phyloP scores from a whole-genome alignment of 2,888 invertebrate genomes.

The Aporophyla lueneburgensis region DNA sequence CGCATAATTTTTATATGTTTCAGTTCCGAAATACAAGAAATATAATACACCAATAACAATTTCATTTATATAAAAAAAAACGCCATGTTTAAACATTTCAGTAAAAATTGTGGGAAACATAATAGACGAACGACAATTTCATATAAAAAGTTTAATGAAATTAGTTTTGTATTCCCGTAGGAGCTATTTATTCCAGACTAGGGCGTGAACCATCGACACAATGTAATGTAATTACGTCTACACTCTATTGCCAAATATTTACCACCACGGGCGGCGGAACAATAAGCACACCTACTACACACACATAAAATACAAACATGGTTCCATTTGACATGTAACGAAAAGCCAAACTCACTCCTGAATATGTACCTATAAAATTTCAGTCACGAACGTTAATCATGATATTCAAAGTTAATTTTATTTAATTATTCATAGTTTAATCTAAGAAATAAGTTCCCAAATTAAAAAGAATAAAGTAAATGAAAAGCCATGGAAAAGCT shows the following conservation, averaged over 20 bases:
- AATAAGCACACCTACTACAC: not conserved
- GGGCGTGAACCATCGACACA: conserved; percentile 30
- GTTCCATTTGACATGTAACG: not conserved
- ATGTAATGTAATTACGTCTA: conserved; percentile 36
- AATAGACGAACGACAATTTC: conserved; percentile 1
- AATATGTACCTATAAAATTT: not conserved
- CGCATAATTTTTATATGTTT: not conserved
- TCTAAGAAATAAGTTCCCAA: not conserved
- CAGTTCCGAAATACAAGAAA: too few species aligned
- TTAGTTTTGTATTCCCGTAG: conserved; percentile 19
- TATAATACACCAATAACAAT: too few species aligned
- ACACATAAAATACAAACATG: not conserved
- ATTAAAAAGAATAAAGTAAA: not conserved
- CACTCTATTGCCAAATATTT: conserved; percentile 27
- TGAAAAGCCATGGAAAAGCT: not conserved
- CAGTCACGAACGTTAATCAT: not conserved
- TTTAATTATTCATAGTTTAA: not conserved
- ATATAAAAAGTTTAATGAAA: conserved; percentile 38
- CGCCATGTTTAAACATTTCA: not conserved
- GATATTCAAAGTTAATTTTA: not conserved
- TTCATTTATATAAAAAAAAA: too few species aligned
- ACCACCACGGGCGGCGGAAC: not conserved
- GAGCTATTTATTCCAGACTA: conserved; percentile 36
- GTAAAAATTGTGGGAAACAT: not conserved
- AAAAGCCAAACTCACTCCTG: not conserved